Evolutionary conservation across 1,140 invertebrate species (phyloP).

Genomic region (Chrysomallon squamiferum): DNA sequence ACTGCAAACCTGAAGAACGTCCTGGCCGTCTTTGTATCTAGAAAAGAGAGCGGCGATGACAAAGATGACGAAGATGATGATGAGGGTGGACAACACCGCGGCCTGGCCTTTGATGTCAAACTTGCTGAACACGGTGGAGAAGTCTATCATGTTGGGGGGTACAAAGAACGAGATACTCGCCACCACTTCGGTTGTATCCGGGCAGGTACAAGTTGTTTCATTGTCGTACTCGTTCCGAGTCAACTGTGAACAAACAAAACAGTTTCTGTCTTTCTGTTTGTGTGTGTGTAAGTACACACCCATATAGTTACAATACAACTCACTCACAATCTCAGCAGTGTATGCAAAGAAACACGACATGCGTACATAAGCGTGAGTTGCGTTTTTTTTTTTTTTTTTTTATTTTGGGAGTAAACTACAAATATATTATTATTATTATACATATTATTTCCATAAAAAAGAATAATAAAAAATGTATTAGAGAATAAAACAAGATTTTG

Average conservation of each 20-base stretch:
- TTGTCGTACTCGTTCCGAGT: not conserved
- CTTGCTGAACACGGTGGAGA: conserved; percentile 63
- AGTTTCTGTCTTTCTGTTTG: not conserved
- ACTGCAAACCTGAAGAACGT: conserved; percentile 21
- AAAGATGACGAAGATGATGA: conserved; percentile 62
- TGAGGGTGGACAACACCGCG: conserved; percentile 57
- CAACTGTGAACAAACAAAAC: no score
- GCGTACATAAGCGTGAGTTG: no score
- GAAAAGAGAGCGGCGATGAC: conserved; percentile 60
- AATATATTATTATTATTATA: no score
- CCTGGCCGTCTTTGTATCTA: conserved; percentile 60
- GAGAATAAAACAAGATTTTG: no score
- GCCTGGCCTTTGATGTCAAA: conserved; percentile 46
- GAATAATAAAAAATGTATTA: no score
- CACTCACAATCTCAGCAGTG: no score
- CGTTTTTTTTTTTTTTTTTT: no score
- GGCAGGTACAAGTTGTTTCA: conserved; percentile 1
- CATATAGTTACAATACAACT: no score
- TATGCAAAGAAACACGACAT: no score
- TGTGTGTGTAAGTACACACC: not conserved
- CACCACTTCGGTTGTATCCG: not conserved
- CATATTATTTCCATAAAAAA: no score
- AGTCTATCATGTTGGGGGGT: conserved; percentile 66
- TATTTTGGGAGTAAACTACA: no score
- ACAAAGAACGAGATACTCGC: conserved; percentile 53